Percentiles rank a stretch among this genome's conserved stretches.
phyloP scores from a whole-genome alignment of 64 coral and sea anemone genomes.

The Montipora efflorescens region DNA sequence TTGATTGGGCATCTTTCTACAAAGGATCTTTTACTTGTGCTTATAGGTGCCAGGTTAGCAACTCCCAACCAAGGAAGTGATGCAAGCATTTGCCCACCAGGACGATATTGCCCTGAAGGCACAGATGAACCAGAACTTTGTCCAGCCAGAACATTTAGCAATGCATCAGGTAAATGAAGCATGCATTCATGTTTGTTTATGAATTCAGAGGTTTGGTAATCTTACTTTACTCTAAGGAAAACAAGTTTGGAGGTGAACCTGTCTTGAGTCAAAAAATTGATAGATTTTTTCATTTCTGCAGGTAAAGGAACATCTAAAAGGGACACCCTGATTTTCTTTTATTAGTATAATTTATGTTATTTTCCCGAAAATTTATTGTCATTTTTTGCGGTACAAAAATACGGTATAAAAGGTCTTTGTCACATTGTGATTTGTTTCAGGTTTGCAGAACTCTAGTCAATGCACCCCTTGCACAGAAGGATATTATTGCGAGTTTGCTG shows the following conservation, averaged over 20 bases:
- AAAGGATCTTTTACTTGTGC: not conserved
- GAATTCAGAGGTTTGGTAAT: not conserved
- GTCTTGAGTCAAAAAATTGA: too few species aligned
- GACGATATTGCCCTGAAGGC: constrained; percentile 77
- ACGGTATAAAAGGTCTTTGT: too few species aligned
- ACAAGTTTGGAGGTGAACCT: too few species aligned
- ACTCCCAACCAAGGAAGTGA: constrained; percentile 85
- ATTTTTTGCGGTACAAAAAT: too few species aligned
- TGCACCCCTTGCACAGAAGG: constrained; percentile 92
- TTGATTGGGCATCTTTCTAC: too few species aligned
- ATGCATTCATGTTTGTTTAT: not conserved
- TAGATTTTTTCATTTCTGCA: too few species aligned
- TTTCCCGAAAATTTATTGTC: too few species aligned
- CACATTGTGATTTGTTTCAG: constrained; percentile 18
- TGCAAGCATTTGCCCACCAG: constrained; percentile 86
- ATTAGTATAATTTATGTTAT: too few species aligned
- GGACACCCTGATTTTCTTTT: too few species aligned
- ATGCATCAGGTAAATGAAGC: constrained; percentile 65
- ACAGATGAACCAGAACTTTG: constrained; percentile 80
- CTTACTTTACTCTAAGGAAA: too few species aligned
- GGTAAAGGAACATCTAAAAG: too few species aligned
- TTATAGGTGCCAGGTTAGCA: constrained; percentile 80
- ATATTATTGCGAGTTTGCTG: constrained; percentile 77
- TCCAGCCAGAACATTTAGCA: constrained; percentile 91
- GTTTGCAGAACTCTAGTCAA: constrained; percentile 80